A percentile compares a stretch with the other conserved stretches of the same genome.
These are phyloP conservation scores for Tetrao urogallus DNA, from an alignment of 2,113 vertebrate species.

Conservation along the genomic window DNA sequence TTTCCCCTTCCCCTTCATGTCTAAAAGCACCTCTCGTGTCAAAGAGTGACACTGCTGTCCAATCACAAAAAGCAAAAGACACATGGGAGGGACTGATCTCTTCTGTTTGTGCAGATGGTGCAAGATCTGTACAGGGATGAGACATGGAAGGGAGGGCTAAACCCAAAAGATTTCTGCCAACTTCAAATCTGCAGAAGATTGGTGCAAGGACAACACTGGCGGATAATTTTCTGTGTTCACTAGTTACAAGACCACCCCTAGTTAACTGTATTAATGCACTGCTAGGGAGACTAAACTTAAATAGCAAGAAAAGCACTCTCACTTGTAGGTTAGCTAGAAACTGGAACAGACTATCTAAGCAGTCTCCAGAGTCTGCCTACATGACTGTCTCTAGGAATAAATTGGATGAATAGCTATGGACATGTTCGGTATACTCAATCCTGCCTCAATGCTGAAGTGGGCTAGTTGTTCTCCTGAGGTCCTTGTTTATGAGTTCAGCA, in stretches of 20 bases:
- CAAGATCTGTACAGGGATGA: slow-evolving; percentile 6
- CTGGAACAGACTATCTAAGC: not conserved
- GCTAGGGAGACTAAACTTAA: slow-evolving; percentile 20
- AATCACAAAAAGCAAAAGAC: slow-evolving; percentile 13
- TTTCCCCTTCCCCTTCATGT: not conserved
- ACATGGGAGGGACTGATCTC: not conserved
- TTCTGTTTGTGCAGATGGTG: not conserved
- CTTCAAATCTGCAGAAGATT: not conserved
- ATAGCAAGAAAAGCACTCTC: slow-evolving; percentile 17
- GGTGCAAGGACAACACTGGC: not conserved
- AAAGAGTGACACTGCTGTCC: not conserved
- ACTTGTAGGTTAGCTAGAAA: slow-evolving; percentile 20
- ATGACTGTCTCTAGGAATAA: not conserved
- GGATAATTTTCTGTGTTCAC: slow-evolving; percentile 14
- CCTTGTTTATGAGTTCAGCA: not conserved
- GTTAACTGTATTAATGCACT: slow-evolving; percentile 23
- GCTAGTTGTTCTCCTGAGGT: not conserved
- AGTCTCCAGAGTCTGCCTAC: not conserved
- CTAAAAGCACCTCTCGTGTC: not conserved
- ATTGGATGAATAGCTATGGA: not conserved
- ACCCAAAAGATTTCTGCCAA: not conserved
- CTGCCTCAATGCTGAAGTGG: not conserved
- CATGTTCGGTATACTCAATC: not conserved
- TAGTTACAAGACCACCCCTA: not conserved
- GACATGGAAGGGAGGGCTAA: slow-evolving; percentile 9